phyloP scores from a whole-genome alignment of 2,888 invertebrate species.

The Zonitis immaculata region DNA sequence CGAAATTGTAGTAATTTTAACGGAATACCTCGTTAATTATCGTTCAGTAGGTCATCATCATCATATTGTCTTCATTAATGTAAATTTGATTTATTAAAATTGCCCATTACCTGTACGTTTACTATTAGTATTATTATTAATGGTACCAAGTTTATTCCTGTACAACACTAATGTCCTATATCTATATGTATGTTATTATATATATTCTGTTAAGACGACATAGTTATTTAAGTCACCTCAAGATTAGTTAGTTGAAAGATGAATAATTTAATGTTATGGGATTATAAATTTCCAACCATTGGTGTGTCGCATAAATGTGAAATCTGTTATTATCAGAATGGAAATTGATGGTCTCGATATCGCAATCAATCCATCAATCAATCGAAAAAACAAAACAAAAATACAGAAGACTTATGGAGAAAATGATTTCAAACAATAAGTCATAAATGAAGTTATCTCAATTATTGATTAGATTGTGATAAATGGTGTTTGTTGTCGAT shows the following conservation, averaged over 20 bases:
- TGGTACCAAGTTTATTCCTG: slow-evolving; percentile 30
- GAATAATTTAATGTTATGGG: slow-evolving; percentile 15
- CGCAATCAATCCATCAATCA: too few relatives aligned
- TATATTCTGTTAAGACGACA: slow-evolving; percentile 12
- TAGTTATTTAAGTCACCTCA: slow-evolving; percentile 49
- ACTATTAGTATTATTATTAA: slow-evolving; percentile 33
- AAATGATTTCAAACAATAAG: too few relatives aligned
- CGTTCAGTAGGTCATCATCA: too few relatives aligned
- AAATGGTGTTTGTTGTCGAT: background rate
- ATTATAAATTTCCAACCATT: too few relatives aligned
- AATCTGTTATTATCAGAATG: too few relatives aligned
- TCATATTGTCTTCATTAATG: slow-evolving; percentile 30
- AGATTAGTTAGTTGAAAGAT: slow-evolving; percentile 26
- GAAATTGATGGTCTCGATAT: too few relatives aligned
- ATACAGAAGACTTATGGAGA: too few relatives aligned
- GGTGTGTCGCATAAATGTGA: background rate
- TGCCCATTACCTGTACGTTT: slow-evolving; percentile 24
- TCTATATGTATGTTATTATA: background rate
- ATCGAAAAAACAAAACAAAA: too few relatives aligned
- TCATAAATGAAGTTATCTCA: background rate
- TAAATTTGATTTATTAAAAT: slow-evolving; percentile 41
- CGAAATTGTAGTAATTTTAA: too few relatives aligned
- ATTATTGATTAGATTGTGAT: background rate
- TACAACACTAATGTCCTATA: too few relatives aligned
- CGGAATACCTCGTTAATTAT: too few relatives aligned